Percentiles rank a stretch among this genome's conserved stretches.
Conservation (phyloP, 2,888 invertebrate species). For the Limenitis camilla region DNA sequence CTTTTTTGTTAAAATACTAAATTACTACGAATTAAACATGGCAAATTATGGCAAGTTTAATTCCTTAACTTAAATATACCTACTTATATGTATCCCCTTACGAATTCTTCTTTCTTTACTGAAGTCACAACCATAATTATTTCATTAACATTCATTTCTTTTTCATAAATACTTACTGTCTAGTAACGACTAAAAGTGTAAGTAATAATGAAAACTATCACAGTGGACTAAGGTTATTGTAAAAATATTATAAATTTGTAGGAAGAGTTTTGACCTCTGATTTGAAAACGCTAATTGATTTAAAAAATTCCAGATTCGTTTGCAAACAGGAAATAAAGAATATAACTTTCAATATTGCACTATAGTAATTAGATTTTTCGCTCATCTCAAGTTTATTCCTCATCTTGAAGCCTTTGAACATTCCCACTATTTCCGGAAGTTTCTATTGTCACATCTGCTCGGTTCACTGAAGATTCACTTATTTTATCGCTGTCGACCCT, state of each 20-base stretch:
- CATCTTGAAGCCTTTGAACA: slow-evolving; percentile 53
- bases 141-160: no score
- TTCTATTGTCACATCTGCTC: slow-evolving; percentile 52
- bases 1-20: neutral
- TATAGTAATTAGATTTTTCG: no score
- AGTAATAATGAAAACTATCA: no score
- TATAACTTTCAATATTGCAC: no score
- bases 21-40: slow-evolving; percentile 57
- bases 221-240: no score
- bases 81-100: slow-evolving; percentile 1
- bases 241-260: no score
- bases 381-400: slow-evolving; percentile 11
- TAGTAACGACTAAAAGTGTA: no score
- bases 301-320: no score
- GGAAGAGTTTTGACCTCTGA: no score
- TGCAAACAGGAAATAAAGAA: no score
- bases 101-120: slow-evolving; percentile 2
- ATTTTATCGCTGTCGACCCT: slow-evolving; percentile 23
- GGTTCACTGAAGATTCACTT: slow-evolving; percentile 38
- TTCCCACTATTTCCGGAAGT: slow-evolving; percentile 60
- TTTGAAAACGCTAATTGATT: no score
- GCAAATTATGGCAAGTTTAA: slow-evolving; percentile 68
- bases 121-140: slow-evolving; percentile 22
- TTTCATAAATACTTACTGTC: no score
- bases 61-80: slow-evolving; percentile 36